A percentile compares a stretch with the other conserved stretches of the same genome.
Conservation (phyloP, 2,888 invertebrate genomes). For the Ceramica pisi region DNA sequence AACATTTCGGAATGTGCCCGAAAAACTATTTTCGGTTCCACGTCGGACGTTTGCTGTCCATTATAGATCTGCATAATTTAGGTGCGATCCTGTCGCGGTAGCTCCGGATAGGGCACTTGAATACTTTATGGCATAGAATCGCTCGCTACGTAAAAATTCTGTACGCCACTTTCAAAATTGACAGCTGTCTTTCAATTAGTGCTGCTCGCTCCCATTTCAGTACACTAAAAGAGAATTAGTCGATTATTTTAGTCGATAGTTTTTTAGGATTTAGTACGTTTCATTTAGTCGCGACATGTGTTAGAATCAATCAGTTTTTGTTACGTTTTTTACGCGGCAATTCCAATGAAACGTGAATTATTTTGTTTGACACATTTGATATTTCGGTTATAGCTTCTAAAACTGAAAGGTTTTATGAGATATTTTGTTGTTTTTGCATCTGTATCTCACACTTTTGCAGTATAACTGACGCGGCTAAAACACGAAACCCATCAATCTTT, state of each 20-base stretch:
- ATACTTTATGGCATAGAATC: conserved; percentile 84
- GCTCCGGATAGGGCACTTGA: conserved; percentile 81
- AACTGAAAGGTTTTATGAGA: conserved; percentile 12
- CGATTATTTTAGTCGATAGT: conserved; percentile 54
- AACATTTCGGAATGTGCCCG: conserved; percentile 61
- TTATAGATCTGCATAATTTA: conserved; percentile 89
- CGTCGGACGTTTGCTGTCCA: conserved; percentile 80
- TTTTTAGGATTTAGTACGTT: conserved; percentile 51
- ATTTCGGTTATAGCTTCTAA: conserved; percentile 28
- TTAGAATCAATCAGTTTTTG: conserved; percentile 47
- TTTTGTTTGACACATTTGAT: conserved; percentile 35
- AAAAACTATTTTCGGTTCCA: conserved; percentile 80
- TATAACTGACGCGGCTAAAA: conserved; percentile 54
- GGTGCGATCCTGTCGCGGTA: conserved; percentile 81
- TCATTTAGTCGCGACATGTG: conserved; percentile 40
- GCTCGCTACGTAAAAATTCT: conserved; percentile 78
- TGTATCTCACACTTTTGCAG: conserved; percentile 36
- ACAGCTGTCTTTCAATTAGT: conserved; percentile 86
- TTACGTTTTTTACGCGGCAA: conserved; percentile 25
- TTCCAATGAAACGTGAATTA: conserved; percentile 39
- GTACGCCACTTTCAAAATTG: conserved; percentile 77
- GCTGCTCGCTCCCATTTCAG: conserved; percentile 58
- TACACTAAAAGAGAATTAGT: conserved; percentile 53
- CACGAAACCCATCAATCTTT: conserved; percentile 55
- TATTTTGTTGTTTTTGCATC: conserved; percentile 22